phyloP scores from a whole-genome alignment of 2,888 invertebrate genomes.

The Bedellia somnulentella region DNA sequence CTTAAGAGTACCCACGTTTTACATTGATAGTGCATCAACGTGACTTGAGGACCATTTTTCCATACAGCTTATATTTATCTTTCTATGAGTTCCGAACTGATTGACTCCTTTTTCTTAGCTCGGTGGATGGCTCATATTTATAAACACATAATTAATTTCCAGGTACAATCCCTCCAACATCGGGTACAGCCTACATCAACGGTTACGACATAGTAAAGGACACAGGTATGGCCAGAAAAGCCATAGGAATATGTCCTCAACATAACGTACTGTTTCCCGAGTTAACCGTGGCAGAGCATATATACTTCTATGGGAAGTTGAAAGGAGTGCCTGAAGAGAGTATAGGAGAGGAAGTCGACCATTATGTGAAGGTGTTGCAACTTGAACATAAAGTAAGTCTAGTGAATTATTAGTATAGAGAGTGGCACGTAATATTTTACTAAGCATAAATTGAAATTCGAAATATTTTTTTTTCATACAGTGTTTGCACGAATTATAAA shows the following conservation, averaged over 20 bases:
- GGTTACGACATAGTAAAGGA: slow-evolving; percentile 73
- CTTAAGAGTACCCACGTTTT: no score
- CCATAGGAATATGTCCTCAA: slow-evolving; percentile 82
- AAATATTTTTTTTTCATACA: no score
- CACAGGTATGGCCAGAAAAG: slow-evolving; percentile 68
- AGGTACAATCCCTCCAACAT: slow-evolving; percentile 71
- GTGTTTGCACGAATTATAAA: no score
- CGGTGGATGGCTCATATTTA: no score
- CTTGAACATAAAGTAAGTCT: slow-evolving; percentile 69
- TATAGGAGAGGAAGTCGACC: slow-evolving; percentile 64
- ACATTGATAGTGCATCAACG: no score
- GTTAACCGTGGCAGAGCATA: slow-evolving; percentile 81
- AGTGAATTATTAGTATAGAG: no score
- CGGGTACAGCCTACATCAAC: slow-evolving; percentile 73
- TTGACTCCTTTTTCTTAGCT: no score
- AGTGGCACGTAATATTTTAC: no score
- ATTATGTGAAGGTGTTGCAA: slow-evolving; percentile 67
- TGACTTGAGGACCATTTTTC: no score
- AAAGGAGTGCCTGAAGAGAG: slow-evolving; percentile 62
- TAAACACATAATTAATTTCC: slow-evolving; percentile 7
- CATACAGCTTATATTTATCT: no score
- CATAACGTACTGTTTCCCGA: slow-evolving; percentile 85
- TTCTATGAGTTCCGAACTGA: no score
- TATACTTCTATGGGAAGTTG: slow-evolving; percentile 78
- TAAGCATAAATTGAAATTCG: no score